Base-by-base conservation (phyloP, 2,797 vertebrate genomes). In the Enteromius unitaeniatus region DNA sequence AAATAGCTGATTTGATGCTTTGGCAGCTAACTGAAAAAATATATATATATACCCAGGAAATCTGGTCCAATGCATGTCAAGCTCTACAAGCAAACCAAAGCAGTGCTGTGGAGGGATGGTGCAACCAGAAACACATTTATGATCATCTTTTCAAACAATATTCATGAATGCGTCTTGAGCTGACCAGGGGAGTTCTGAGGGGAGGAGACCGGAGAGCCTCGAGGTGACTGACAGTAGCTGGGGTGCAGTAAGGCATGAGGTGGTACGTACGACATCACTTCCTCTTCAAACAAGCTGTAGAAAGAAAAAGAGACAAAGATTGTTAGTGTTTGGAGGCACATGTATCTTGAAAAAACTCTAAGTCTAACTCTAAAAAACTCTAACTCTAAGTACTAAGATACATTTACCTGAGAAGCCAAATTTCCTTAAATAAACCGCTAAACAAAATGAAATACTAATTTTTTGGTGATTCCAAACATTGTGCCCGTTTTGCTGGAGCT, bases 251-350 rank as follows among this genome's bases (percentile, higher is more conserved):
- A 96, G 88, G 96, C 94, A 90, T 98, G 97, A 89, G 97, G 96
- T 0, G 98, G 98, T 84, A 99, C 95, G 3, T 98, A 99, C 0
- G 98, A 99, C 98, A 99, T 99, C 92, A 99, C 98, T 89, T 99
- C 98, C 92, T 99, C 98, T 93, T 99, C 98, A 93, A 99, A 99
- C 87, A 99, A 94, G 89, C 98, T 99, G 92, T 14, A 81, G 85
- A 75, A 88, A 85, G 67, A 92, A 89, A 88, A 85, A 26, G n/a
- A n/a, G n/a, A n/a, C n/a, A 65, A 3, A 8, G 42, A 3, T n/a
- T 23, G 51, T n/a, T 60, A 55, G 53, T 11, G 13, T 76, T 17
- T 37, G 51, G 13, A 72, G 17, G 17, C 14, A 4, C 68, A 70
- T 11, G 3, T 4, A 58, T 58, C n/a, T n/a, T 58, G 55, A 58